Percentiles rank a stretch among this genome's conserved stretches.
These are phyloP conservation scores for Odontamblyopus rebecca DNA, from an alignment of 2,797 vertebrate genomes.

Conservation along the genomic window DNA sequence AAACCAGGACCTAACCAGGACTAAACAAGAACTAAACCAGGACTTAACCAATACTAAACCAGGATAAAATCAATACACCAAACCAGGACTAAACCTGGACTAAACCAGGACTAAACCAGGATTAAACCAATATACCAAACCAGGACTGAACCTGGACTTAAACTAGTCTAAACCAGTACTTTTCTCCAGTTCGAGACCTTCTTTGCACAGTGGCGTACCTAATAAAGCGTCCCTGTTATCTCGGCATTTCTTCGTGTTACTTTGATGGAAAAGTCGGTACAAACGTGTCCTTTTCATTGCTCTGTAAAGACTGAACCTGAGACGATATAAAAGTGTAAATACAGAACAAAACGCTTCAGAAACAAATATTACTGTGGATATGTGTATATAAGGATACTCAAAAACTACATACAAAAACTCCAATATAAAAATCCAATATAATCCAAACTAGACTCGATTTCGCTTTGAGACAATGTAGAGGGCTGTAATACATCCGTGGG, in stretches of 20 bases:
- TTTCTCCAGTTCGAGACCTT: not conserved
- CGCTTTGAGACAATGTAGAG: not conserved
- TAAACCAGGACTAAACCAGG: no score
- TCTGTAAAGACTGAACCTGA: constrained; percentile 2
- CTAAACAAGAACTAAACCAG: no score
- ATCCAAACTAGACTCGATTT: not conserved
- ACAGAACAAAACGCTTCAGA: constrained; percentile 4
- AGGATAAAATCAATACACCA: no score
- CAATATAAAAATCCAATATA: no score
- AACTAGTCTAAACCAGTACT: not conserved
- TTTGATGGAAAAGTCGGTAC: constrained; percentile 6
- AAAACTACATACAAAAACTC: no score
- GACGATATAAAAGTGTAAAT: constrained; percentile 4
- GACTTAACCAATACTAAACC: no score
- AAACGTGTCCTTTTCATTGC: not conserved
- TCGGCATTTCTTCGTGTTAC: not conserved
- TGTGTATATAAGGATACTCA: not conserved
- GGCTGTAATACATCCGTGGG: not conserved
- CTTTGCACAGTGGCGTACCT: not conserved
- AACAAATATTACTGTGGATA: not conserved
- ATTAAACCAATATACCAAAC: no score
- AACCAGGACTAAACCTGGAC: no score
- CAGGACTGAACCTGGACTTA: no score
- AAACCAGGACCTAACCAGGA: no score
- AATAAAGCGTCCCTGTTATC: not conserved